These are phyloP conservation scores for Orius laevigatus DNA, from an alignment of 1,140 invertebrate genomes.

Conservation along the genomic window DNA sequence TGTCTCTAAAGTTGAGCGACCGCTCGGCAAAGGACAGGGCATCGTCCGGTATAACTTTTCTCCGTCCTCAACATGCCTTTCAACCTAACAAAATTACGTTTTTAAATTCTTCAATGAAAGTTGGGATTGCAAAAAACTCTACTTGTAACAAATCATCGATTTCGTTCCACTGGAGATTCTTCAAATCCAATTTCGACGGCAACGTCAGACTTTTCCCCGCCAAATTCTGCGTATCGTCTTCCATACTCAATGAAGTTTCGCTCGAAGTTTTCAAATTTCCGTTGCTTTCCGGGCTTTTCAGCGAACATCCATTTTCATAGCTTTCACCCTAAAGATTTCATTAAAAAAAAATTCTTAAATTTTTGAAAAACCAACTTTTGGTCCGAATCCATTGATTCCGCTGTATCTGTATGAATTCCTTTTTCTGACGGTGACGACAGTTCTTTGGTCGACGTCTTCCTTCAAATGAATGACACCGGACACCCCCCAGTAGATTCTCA, in stretches of 20 bases:
- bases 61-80: constrained; percentile 42
- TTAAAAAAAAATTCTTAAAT: too few species aligned
- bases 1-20: constrained; percentile 23
- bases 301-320: too few species aligned
- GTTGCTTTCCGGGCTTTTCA: too few species aligned
- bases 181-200: constrained; percentile 48
- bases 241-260: too few species aligned
- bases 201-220: constrained; percentile 37
- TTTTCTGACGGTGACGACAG: constrained; percentile 49
- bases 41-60: constrained; percentile 55
- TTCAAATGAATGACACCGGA: constrained; percentile 68
- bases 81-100: constrained; percentile 35
- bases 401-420: constrained; percentile 42
- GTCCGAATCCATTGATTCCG: constrained; percentile 15
- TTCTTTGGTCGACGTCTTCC: constrained; percentile 70
- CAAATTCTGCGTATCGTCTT: constrained; percentile 12
- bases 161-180: constrained; percentile 50
- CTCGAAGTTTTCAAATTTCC: too few species aligned
- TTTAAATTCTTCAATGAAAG: too few species aligned
- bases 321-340: too few species aligned
- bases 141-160: constrained; percentile 49
- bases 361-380: neutral
- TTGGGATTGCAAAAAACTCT: neutral
- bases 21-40: constrained; percentile 37
- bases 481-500: constrained; percentile 74